Evolutionary conservation across 2,113 vertebrate genomes (phyloP), one percentile per base, ranked within the genome.

Genomic region (Macrotus californicus): DNA sequence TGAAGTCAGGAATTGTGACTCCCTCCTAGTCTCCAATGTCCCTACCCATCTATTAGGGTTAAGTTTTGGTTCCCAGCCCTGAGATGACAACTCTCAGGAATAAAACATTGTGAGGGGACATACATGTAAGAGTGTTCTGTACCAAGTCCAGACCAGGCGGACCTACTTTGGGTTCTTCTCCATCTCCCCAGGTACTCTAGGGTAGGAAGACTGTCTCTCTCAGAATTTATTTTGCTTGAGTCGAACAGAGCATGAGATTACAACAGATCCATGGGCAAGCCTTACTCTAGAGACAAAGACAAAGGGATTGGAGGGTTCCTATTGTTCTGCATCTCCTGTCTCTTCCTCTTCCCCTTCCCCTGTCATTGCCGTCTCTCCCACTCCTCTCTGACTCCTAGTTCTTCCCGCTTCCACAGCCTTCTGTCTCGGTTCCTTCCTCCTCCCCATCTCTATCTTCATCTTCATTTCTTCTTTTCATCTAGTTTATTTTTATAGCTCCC

Each of bases 91-190:
- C 22, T 61, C 79, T 19, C 41, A 26, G 36, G 39, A 34, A 5
- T 2, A n/a, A 19, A 70, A 24, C 14, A 21, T 34, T 82, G 29
- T 83, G 48, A 67, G 34, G 36, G 7, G 26, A 31, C 48, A 3
- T 34, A 11, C n/a, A 14, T 36, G 0, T 16, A 3, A 41, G 0
- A 54, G 56, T 36, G 22, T 4, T 76, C 9, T 56, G 22, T 1
- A 31, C 18, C 3, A 5, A 69, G 50, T n/a, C 8, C 11, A 46
- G 36, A n/a, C 19, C 19, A 41, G 12, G 14, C 69, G 21, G 29
- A 50, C 67, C 12, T 34, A 14, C 41, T 1, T 70, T 36, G n/a
- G 11, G 7, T 69, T 18, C 43, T 36, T 43, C 41, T 56, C 5
- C 82, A 22, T 31, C 67, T 84, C 31, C 31, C 36, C 48, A 59